These are phyloP conservation scores for Listronotus bonariensis DNA, from an alignment of 1,140 invertebrate species.

Conservation along the genomic window DNA sequence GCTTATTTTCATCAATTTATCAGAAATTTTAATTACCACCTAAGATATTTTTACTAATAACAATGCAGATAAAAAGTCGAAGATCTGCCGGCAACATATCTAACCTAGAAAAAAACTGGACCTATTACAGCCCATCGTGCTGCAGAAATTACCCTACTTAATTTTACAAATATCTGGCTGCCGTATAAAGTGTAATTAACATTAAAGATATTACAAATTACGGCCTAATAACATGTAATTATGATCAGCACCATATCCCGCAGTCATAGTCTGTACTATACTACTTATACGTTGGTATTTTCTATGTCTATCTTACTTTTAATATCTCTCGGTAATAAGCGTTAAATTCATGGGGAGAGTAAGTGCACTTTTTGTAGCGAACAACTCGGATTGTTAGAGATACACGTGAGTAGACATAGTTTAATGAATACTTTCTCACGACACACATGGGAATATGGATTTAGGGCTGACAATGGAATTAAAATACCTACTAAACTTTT, in stretches of 20 bases:
- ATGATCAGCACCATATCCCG: conserved; percentile 2
- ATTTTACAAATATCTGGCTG: conserved; percentile 23
- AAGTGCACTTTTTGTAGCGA: no score
- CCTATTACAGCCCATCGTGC: conserved; percentile 14
- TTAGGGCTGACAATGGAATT: no score
- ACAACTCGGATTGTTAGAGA: no score
- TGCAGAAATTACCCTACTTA: conserved; percentile 21
- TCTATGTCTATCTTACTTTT: neutral
- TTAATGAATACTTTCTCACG: no score
- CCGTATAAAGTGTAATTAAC: conserved; percentile 17
- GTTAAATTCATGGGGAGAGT: no score
- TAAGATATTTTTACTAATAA: neutral
- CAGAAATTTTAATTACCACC: conserved; percentile 21
- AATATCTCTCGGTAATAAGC: no score
- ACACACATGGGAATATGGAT: no score
- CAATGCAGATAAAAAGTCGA: neutral
- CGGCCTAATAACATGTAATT: conserved; percentile 17
- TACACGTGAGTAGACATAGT: no score
- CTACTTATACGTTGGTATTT: neutral
- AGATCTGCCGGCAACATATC: conserved; percentile 12
- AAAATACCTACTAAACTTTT: no score
- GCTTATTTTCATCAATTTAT: conserved; percentile 10
- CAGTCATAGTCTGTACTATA: conserved; percentile 3
- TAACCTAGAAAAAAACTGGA: conserved; percentile 10
- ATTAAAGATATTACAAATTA: conserved; percentile 14